Conservation (phyloP, 2,797 vertebrate species). For the Sphenodon punctatus region DNA sequence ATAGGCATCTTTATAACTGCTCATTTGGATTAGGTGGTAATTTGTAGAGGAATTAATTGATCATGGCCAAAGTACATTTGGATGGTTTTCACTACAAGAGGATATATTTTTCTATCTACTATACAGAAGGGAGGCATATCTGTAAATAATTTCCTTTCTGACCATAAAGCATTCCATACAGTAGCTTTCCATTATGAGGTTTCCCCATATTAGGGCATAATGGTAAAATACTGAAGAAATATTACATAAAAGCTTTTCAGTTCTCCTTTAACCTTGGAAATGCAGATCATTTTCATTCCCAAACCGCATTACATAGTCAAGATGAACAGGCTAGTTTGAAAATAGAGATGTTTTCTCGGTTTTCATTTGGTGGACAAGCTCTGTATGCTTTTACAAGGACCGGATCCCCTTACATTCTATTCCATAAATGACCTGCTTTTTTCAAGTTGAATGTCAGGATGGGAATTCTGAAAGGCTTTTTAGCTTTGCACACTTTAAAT, state of each 20-base stretch:
- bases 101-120: not conserved
- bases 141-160: not conserved
- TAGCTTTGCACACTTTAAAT: not conserved
- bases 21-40: not conserved
- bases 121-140: not conserved
- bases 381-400: not conserved
- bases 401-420: not conserved
- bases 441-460: not conserved
- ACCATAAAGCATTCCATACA: not conserved
- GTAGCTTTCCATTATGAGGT: not conserved
- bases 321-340: not conserved
- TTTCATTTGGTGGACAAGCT: not conserved
- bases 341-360: not conserved
- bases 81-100: not conserved
- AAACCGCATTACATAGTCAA: not conserved
- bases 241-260: constrained; percentile 14
- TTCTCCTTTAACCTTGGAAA: constrained; percentile 5
- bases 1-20: not conserved
- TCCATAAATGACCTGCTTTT: not conserved
- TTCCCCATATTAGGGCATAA: not conserved
- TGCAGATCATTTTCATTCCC: constrained; percentile 1
- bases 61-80: not conserved
- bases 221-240: not conserved
- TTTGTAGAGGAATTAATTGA: not conserved
- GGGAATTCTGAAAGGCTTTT: not conserved